phyloP scores from a whole-genome alignment of 2,888 invertebrate species.

The Esperia sulphurella region DNA sequence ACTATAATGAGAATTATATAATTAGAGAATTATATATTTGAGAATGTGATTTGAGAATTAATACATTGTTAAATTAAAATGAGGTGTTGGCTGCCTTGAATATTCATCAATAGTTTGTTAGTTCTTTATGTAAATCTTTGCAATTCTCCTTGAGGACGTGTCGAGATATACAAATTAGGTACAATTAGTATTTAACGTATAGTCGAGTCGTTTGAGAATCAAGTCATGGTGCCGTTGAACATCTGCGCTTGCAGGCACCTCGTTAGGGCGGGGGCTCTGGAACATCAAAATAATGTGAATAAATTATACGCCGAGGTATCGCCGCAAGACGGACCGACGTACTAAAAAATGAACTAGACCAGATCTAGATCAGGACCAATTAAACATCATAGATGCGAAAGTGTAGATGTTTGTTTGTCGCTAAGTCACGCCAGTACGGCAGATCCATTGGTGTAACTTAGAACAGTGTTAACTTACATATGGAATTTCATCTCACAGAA shows the following conservation, averaged over 20 bases:
- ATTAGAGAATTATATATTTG: neutral
- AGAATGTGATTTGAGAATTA: neutral
- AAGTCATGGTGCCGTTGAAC: constrained; percentile 63
- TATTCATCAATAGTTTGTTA: constrained; percentile 1
- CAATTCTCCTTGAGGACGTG: constrained; percentile 45
- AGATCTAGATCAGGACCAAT: too few relatives aligned
- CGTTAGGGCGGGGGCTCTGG: constrained; percentile 70
- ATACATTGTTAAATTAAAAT: constrained; percentile 2
- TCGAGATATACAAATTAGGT: constrained; percentile 55
- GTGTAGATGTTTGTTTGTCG: too few relatives aligned
- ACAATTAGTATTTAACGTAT: constrained; percentile 31
- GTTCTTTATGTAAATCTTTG: constrained; percentile 16
- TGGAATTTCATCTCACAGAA: too few relatives aligned
- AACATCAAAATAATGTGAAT: constrained; percentile 35
- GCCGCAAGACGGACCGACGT: too few relatives aligned
- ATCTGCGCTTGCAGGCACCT: constrained; percentile 64
- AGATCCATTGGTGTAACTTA: too few relatives aligned
- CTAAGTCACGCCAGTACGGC: too few relatives aligned
- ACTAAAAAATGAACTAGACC: too few relatives aligned
- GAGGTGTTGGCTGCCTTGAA: constrained; percentile 1
- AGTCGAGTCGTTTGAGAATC: constrained; percentile 37
- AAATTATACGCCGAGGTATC: too few relatives aligned
- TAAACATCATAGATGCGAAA: too few relatives aligned
- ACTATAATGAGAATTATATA: neutral
- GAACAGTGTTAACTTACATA: too few relatives aligned